A percentile compares a stretch with the other conserved stretches of the same genome.
These are phyloP conservation scores for Laupala kohalensis DNA, from an alignment of 1,140 invertebrate genomes.

Conservation along the genomic window DNA sequence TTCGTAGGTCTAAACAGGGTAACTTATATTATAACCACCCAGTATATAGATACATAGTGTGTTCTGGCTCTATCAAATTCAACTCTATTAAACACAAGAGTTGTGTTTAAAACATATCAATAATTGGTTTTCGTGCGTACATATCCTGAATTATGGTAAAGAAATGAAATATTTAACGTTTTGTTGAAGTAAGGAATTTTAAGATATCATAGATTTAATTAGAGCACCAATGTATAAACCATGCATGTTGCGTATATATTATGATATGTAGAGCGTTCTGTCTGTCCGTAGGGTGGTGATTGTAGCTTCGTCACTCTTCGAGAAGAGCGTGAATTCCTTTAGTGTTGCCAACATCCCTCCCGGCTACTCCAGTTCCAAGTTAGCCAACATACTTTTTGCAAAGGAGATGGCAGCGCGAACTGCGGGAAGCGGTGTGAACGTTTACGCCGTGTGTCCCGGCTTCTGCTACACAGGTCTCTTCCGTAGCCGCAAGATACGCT, in stretches of 20 bases:
- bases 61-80: too few relatives aligned
- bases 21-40: too few relatives aligned
- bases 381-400: constrained; percentile 60
- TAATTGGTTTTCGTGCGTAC: too few relatives aligned
- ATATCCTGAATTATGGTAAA: too few relatives aligned
- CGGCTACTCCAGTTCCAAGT: constrained; percentile 66
- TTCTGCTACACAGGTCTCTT: constrained; percentile 68
- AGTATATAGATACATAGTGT: too few relatives aligned
- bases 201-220: too few relatives aligned
- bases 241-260: background rate
- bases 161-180: too few relatives aligned
- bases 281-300: constrained; percentile 34
- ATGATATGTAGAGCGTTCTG: background rate
- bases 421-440: constrained; percentile 44
- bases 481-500: constrained; percentile 49
- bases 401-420: constrained; percentile 43
- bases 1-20: too few relatives aligned
- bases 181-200: too few relatives aligned
- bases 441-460: constrained; percentile 69
- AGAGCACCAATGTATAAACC: background rate
- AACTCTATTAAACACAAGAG: too few relatives aligned
- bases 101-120: too few relatives aligned
- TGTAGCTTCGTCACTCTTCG: constrained; percentile 40
- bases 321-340: constrained; percentile 56
- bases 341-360: constrained; percentile 35